Evolutionary conservation across 2,113 vertebrate genomes (phyloP), one percentile per base, ranked within the genome.

Genomic region (Megaceryle torquata): DNA sequence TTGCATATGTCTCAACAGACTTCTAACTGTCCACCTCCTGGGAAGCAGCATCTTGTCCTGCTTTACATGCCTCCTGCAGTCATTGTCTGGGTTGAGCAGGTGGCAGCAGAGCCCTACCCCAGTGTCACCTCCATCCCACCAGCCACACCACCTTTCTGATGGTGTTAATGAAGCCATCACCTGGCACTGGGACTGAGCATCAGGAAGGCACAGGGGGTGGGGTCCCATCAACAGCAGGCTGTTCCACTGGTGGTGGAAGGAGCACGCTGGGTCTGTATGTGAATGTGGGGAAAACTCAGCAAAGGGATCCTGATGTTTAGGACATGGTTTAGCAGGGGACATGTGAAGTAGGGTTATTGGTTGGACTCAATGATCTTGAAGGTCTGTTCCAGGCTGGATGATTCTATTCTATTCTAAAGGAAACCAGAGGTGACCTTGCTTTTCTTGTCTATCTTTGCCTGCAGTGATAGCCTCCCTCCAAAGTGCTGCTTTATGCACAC

Each of bases 211-310:
- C 0, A 51, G 6, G 5, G 3, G 31, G 10, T 41, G 4, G 44
- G 15, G 15, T 19, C 28, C 43, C 37, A 21, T 61, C 25, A 48
- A 15, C 7, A 2, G 6, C 15, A 11, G 12, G 12, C 22, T n/a
- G n/a, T n/a, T n/a, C 59, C 0, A 0, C 28, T 14, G 10, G 6
- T 18, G 19, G 4, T 31, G 31, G 15, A 54, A 16, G 25, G 19
- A 51, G 26, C 15, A 7, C 1, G 3, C 7, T 5, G 6, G 2
- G 10, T 8, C 57, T 54, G 51, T 8, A 4, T 13, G 24, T 2
- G 7, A 71, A 35, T 0, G 1, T 48, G 20, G 22, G 35, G 24
- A 48, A 8, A 54, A 7, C 22, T 65, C 10, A 0, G 43, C 24
- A 10, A 56, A 24, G 33, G 15, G 51, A 25, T 26, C 51, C 51